These are phyloP conservation scores for Conus ventricosus DNA, from an alignment of 1,140 invertebrate species.

Conservation along the genomic window DNA sequence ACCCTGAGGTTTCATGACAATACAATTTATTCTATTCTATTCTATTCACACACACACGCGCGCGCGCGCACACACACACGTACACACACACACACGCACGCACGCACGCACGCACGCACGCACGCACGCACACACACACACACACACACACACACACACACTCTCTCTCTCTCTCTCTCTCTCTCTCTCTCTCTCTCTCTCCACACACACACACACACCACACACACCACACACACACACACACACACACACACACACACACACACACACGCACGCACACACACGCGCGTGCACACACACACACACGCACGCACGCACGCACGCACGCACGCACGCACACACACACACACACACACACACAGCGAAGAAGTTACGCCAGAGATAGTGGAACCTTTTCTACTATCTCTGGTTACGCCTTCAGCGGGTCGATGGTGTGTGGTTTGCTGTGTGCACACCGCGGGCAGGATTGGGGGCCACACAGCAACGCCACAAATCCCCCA, in stretches of 20 bases:
- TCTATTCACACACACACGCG: no score
- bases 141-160: background rate
- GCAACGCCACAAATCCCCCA: no score
- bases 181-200: no score
- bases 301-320: background rate
- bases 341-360: background rate
- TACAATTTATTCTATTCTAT: no score
- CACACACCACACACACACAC: background rate
- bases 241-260: background rate
- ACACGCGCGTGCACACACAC: background rate
- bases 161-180: no score
- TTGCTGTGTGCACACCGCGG: no score
- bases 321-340: background rate
- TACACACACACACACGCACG: background rate
- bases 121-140: background rate
- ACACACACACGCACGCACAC: background rate
- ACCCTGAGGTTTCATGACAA: no score
- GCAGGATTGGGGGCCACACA: no score
- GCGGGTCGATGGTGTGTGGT: no score
- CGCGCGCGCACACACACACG: background rate
- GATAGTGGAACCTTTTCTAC: no score
- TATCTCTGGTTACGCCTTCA: no score
- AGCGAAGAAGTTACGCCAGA: no score
- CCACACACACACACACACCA: background rate
- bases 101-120: background rate